phyloP scores from a whole-genome alignment of 1,140 invertebrate species.

The Drosophila subpulchrella region DNA sequence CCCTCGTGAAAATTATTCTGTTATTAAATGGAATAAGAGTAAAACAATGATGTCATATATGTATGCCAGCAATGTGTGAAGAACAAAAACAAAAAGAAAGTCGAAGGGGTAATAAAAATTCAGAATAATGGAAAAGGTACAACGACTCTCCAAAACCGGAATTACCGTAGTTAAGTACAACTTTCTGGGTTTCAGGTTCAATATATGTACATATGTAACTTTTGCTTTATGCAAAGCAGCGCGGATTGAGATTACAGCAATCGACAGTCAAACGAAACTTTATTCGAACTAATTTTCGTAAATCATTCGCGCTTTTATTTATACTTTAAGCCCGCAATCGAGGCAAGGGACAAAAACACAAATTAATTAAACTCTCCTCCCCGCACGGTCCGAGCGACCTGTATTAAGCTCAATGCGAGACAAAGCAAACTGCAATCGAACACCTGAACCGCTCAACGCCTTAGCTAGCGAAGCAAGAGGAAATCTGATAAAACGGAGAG shows the following conservation, averaged over 20 bases:
- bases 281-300: conserved; percentile 22
- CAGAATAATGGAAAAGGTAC: conserved; percentile 2
- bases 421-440: conserved; percentile 3
- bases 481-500: conserved; percentile 2
- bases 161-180: conserved; percentile 22
- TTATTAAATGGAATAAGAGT: not conserved
- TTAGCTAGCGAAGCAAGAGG: not conserved
- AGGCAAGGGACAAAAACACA: not conserved
- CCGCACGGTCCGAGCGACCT: conserved; percentile 1
- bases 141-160: conserved; percentile 18
- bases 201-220: conserved; percentile 13
- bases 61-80: conserved; percentile 2
- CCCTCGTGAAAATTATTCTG: not conserved
- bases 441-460: not conserved
- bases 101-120: conserved; percentile 5
- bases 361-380: conserved; percentile 20
- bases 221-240: not conserved
- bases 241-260: conserved; percentile 3
- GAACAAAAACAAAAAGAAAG: conserved; percentile 23
- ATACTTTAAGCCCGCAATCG: conserved; percentile 16
- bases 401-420: conserved; percentile 18
- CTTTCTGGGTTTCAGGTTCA: conserved; percentile 22
- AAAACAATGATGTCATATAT: conserved; percentile 39
- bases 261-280: conserved; percentile 26
- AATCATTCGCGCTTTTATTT: conserved; percentile 36